phyloP scores from a whole-genome alignment of 2,888 invertebrate species.

The Campopleginae sp. region DNA sequence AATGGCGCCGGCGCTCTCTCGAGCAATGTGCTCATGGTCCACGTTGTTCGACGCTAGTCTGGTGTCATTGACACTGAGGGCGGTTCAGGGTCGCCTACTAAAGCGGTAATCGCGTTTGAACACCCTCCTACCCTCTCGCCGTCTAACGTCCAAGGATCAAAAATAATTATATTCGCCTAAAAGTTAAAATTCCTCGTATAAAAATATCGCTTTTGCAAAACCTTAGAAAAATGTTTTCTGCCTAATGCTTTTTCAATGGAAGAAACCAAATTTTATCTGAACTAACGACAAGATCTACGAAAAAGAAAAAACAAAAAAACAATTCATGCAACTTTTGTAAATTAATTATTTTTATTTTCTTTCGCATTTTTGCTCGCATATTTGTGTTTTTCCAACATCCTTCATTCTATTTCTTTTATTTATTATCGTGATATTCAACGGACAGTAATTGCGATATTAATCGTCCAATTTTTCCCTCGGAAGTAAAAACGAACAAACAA shows the following conservation, averaged over 20 bases:
- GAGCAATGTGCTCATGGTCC: slow-evolving; percentile 51
- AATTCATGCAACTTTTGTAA: background rate
- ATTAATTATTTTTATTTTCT: background rate
- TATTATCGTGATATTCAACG: too few species aligned
- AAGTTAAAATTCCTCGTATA: background rate
- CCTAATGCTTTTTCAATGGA: background rate
- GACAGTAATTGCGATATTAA: background rate
- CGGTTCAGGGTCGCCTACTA: slow-evolving; percentile 61
- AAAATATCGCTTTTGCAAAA: background rate
- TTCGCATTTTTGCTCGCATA: background rate
- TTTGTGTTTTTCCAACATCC: background rate
- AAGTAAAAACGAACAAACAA: background rate
- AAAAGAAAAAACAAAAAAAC: background rate
- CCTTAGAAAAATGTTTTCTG: too few species aligned
- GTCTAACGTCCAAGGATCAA: background rate
- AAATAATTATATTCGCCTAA: background rate
- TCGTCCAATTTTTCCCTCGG: background rate
- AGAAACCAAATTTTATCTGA: background rate
- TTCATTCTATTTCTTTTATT: too few species aligned
- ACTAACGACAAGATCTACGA: background rate
- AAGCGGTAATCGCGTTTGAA: slow-evolving; percentile 52
- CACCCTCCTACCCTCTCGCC: background rate
- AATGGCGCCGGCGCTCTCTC: slow-evolving; percentile 50
- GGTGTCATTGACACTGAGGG: slow-evolving; percentile 70
- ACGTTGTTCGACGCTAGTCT: slow-evolving; percentile 30